Conservation (phyloP, 2,888 invertebrate genomes). For the Boloria selene region DNA sequence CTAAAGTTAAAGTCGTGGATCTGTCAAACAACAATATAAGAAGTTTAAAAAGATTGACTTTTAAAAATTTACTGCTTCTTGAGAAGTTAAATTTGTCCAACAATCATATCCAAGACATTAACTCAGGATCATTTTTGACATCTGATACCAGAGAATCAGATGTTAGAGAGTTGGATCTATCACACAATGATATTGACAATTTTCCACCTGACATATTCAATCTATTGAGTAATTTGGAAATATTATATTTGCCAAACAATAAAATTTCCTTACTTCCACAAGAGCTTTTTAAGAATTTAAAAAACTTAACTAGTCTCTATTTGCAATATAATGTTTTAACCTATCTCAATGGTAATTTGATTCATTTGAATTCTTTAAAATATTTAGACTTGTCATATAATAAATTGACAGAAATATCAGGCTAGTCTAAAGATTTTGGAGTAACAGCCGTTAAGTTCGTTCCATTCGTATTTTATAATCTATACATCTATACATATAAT, state of each 20-base stretch:
- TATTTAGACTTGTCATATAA: slow-evolving; percentile 60
- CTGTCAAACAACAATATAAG: slow-evolving; percentile 56
- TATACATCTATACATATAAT: no score
- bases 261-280: slow-evolving; percentile 51
- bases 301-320: slow-evolving; percentile 49
- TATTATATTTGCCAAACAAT: slow-evolving; percentile 59
- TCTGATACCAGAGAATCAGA: slow-evolving; percentile 43
- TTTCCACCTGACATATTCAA: slow-evolving; percentile 51
- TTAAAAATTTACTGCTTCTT: slow-evolving; percentile 50
- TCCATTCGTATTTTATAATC: no score
- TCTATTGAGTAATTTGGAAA: slow-evolving; percentile 48
- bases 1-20: slow-evolving; percentile 50
- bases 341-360: slow-evolving; percentile 56
- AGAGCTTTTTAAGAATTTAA: slow-evolving; percentile 52
- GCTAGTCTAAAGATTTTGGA: slow-evolving; percentile 38
- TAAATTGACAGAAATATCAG: slow-evolving; percentile 50
- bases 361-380: slow-evolving; percentile 54
- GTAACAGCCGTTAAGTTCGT: neutral
- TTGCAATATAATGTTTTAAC: slow-evolving; percentile 57
- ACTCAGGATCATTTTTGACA: slow-evolving; percentile 49
- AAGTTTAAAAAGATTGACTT: slow-evolving; percentile 53
- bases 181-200: slow-evolving; percentile 52
- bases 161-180: slow-evolving; percentile 57
- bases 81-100: slow-evolving; percentile 57
- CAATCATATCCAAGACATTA: slow-evolving; percentile 54